Conservation (phyloP, 2,797 vertebrate genomes). For the Kryptolebias ocellatus region DNA sequence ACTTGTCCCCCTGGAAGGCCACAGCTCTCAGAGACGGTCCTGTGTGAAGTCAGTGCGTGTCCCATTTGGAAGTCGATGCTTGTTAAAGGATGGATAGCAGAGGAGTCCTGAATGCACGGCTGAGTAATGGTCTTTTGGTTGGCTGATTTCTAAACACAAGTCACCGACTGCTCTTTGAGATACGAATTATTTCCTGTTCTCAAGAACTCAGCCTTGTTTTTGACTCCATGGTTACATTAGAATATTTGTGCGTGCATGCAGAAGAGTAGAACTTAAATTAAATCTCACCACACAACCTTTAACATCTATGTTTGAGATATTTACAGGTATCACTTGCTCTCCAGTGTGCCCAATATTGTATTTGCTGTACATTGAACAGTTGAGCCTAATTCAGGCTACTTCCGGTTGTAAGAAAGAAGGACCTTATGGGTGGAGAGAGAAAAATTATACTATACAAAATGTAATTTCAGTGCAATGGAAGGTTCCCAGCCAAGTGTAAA, state of each 20-base stretch:
- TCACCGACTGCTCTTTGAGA: slow-evolving; percentile 30
- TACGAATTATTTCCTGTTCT: slow-evolving; percentile 13
- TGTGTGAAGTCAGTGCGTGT: slow-evolving; percentile 70
- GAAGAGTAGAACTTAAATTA: not conserved
- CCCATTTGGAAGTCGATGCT: slow-evolving; percentile 73
- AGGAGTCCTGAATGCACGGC: slow-evolving; percentile 48
- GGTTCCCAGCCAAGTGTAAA: too few species aligned
- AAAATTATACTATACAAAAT: slow-evolving; percentile 18
- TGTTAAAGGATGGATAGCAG: slow-evolving; percentile 62
- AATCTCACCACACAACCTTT: not conserved
- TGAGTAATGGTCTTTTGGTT: slow-evolving; percentile 52
- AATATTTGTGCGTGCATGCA: slow-evolving; percentile 1
- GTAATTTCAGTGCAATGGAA: too few species aligned
- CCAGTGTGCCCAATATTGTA: not conserved
- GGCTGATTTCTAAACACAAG: slow-evolving; percentile 52
- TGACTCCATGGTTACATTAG: slow-evolving; percentile 13
- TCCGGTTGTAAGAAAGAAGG: not conserved
- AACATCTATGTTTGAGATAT: not conserved
- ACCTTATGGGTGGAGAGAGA: slow-evolving; percentile 30
- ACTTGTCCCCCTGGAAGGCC: slow-evolving; percentile 61
- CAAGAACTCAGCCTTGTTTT: slow-evolving; percentile 5
- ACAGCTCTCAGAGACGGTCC: slow-evolving; percentile 55
- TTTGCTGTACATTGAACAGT: slow-evolving; percentile 11
- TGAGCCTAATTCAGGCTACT: too few species aligned
- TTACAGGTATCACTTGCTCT: not conserved